Evolutionary conservation across 1,140 invertebrate species (phyloP), one percentile per base, ranked within the genome.

Genomic region (Octopus sinensis): DNA sequence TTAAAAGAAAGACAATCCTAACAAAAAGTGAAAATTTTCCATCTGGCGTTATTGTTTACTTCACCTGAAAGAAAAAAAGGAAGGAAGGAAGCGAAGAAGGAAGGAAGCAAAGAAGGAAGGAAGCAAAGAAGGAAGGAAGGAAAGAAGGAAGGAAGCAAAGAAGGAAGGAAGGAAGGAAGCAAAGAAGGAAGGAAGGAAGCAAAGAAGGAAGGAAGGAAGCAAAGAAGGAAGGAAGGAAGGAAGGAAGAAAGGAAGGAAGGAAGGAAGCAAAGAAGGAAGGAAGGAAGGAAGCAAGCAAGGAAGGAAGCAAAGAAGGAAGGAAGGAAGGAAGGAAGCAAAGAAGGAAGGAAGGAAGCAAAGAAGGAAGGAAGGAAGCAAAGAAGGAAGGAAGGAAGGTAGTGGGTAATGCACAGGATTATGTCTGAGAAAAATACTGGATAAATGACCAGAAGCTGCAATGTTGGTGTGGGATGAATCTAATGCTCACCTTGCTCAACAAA

Each of bases 221-320:
- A 77, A 76, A 52, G 76, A 76, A 76, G 73, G 80, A 77, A 75
- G 76, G 77, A 79, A 54, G 62, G 68, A 83, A 54, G 76, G 53
- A 82, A 71, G 76, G 77, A 82, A 54, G 79, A 68, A 82, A 54
- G 62, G 80, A 78, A 52, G 62, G 77, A 83, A 54, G 79, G 77
- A 82, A 54, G 79, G 68, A 83, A 54, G 79, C 52, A 82, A 54
- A 73, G 68, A 79, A 54, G 79, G 62, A 82, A 54, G 79, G 68
- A 78, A 54, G 76, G 78, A 82, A 76, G 79, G 78, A 83, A 54
- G 81, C 76, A 80, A 54, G 78, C 76, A 68, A 53, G 78, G 78
- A 79, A 79, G 78, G 80, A 80, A 51, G 54, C 62, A 71, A 76
- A 52, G 76, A 76, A 76, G 73, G 80, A 77, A 75, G 76, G 77